Conservation (phyloP, 2,113 vertebrate species). For the Vidua macroura region DNA sequence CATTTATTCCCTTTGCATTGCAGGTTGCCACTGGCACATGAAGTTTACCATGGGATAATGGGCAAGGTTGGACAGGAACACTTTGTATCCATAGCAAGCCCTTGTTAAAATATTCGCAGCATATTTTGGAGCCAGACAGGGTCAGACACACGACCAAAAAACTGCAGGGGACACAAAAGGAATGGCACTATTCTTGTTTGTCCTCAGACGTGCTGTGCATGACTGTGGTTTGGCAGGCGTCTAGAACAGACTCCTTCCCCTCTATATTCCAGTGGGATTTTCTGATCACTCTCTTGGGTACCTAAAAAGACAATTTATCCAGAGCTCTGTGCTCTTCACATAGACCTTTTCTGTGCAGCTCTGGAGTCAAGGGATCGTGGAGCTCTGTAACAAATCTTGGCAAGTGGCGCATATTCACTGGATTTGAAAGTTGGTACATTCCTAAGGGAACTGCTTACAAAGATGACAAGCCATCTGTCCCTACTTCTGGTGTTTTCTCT, state of each 20-base stretch:
- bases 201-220: neutral
- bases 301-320: neutral
- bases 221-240: neutral
- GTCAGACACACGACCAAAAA: neutral
- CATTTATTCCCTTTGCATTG: neutral
- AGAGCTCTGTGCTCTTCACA: neutral
- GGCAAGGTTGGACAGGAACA: neutral
- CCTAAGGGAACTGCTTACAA: neutral
- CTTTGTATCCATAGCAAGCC: neutral
- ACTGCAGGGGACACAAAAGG: neutral
- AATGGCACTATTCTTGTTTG: neutral
- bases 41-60: neutral
- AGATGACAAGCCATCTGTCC: constrained; percentile 39
- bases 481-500: constrained; percentile 19
- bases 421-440: neutral
- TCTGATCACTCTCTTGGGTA: neutral
- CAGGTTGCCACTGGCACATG: neutral
- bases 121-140: neutral
- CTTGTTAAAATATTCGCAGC: neutral
- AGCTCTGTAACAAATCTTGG: neutral
- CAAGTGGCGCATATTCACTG: neutral
- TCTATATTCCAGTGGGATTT: neutral
- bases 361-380: neutral
- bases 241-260: neutral
- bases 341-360: neutral